Evolutionary conservation across 2,888 invertebrate genomes (phyloP).

Genomic region (Arrhopalites spinosus): DNA sequence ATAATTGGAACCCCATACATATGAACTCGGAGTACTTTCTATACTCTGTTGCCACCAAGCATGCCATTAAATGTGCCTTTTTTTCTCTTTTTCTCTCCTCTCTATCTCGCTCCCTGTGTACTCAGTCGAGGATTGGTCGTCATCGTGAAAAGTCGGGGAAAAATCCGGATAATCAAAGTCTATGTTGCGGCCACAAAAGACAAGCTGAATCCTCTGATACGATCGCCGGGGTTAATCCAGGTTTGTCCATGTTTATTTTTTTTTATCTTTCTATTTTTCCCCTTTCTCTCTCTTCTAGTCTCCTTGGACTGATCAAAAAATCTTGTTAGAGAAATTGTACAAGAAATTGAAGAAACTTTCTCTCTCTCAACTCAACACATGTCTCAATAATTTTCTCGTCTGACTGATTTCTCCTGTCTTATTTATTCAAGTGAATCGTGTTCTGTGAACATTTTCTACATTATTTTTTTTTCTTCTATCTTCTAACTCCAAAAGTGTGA

Average conservation of each 20-base stretch:
- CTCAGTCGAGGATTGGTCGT: slow-evolving; percentile 52
- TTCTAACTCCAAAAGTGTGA: too few species aligned
- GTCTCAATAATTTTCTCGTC: too few species aligned
- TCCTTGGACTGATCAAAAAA: too few species aligned
- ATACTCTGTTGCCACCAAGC: background rate
- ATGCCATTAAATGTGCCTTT: slow-evolving; percentile 1
- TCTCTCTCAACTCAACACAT: too few species aligned
- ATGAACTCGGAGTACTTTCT: background rate
- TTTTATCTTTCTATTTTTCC: background rate
- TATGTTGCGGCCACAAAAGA: slow-evolving; percentile 53
- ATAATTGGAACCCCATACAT: background rate
- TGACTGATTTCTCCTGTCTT: too few species aligned
- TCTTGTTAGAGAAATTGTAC: too few species aligned
- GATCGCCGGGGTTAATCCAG: slow-evolving; percentile 42
- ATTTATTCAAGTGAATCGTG: too few species aligned
- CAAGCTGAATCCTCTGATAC: slow-evolving; percentile 51
- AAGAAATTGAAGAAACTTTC: too few species aligned
- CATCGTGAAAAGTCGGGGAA: slow-evolving; percentile 49
- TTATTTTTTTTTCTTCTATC: too few species aligned
- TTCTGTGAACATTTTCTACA: too few species aligned
- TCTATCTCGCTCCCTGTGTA: slow-evolving; percentile 12
- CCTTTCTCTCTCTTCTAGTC: background rate
- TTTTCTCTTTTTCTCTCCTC: slow-evolving; percentile 9
- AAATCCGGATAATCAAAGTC: slow-evolving; percentile 35
- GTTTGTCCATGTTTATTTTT: too few species aligned